Evolutionary conservation across 2,888 invertebrate species (phyloP).

Genomic region (Trissolcus brochymenae): DNA sequence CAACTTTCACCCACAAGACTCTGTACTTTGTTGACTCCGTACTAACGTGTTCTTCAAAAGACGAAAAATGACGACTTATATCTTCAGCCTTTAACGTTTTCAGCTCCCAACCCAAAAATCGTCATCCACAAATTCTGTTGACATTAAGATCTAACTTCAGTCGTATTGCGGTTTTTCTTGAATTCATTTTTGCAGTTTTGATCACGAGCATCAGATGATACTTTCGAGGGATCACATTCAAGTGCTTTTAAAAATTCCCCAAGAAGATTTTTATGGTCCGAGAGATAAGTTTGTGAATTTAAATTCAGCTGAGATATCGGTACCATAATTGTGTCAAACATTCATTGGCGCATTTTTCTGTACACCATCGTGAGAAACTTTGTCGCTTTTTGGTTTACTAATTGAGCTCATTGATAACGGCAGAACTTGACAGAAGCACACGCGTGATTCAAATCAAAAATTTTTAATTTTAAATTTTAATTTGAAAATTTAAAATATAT

Average conservation of each 20-base stretch:
- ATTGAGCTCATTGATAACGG: conserved; percentile 21
- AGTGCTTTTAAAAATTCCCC: too few relatives aligned
- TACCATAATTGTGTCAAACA: conserved; percentile 14
- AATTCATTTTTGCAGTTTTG: too few relatives aligned
- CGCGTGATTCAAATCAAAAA: too few relatives aligned
- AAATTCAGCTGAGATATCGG: background rate
- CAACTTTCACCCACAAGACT: conserved; percentile 71
- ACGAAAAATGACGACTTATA: conserved; percentile 62
- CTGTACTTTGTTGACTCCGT: conserved; percentile 51
- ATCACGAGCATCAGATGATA: too few relatives aligned
- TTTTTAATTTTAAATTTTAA: too few relatives aligned
- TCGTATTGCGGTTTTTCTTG: too few relatives aligned
- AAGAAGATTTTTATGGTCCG: too few relatives aligned
- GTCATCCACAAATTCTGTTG: too few relatives aligned
- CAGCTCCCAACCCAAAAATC: background rate
- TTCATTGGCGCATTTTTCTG: conserved; percentile 22
- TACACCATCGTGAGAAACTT: too few relatives aligned
- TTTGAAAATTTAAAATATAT: too few relatives aligned
- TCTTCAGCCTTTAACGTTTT: conserved; percentile 40
- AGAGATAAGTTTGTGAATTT: background rate
- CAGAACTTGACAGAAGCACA: background rate
- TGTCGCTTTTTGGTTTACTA: conserved; percentile 32
- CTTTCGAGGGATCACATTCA: too few relatives aligned
- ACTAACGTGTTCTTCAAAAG: conserved; percentile 38
- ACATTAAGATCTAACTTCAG: too few relatives aligned